These are phyloP conservation scores for Papilio aristodemus DNA, from an alignment of 1,140 invertebrate species.

Conservation along the genomic window DNA sequence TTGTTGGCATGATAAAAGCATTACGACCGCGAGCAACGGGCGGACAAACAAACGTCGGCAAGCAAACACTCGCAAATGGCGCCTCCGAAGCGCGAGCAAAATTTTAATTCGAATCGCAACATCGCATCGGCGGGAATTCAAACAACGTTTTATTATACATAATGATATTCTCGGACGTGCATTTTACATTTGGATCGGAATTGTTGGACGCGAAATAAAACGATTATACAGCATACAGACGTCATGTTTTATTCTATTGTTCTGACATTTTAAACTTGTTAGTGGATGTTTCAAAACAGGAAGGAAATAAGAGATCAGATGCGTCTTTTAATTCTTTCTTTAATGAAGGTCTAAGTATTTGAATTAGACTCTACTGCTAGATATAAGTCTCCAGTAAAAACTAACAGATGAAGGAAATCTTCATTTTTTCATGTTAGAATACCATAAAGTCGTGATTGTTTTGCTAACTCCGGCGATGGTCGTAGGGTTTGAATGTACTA, in stretches of 20 bases:
- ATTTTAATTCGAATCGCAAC: conserved; percentile 42
- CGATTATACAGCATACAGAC: neutral
- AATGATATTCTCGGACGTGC: conserved; percentile 26
- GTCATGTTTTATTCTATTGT: neutral
- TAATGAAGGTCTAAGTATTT: too few species aligned
- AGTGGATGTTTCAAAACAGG: too few species aligned
- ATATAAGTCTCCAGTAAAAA: too few species aligned
- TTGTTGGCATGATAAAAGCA: conserved; percentile 35
- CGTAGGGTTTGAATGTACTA: too few species aligned
- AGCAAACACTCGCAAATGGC: conserved; percentile 38
- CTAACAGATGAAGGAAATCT: too few species aligned
- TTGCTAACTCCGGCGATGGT: too few species aligned
- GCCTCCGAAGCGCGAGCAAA: conserved; percentile 34
- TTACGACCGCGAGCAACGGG: conserved; percentile 32
- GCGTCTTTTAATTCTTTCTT: too few species aligned
- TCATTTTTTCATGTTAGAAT: too few species aligned
- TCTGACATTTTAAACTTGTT: neutral
- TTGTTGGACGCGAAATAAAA: neutral
- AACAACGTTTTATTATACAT: conserved; percentile 30
- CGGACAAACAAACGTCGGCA: conserved; percentile 39
- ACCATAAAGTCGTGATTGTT: too few species aligned
- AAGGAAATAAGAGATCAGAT: too few species aligned
- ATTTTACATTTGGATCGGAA: conserved; percentile 27
- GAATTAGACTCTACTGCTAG: too few species aligned
- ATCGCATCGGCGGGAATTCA: conserved; percentile 26